Percentiles rank a stretch among this genome's conserved stretches.
These are phyloP conservation scores for Mimumesa dahlbomi DNA, from an alignment of 2,888 invertebrate species.

Conservation along the genomic window DNA sequence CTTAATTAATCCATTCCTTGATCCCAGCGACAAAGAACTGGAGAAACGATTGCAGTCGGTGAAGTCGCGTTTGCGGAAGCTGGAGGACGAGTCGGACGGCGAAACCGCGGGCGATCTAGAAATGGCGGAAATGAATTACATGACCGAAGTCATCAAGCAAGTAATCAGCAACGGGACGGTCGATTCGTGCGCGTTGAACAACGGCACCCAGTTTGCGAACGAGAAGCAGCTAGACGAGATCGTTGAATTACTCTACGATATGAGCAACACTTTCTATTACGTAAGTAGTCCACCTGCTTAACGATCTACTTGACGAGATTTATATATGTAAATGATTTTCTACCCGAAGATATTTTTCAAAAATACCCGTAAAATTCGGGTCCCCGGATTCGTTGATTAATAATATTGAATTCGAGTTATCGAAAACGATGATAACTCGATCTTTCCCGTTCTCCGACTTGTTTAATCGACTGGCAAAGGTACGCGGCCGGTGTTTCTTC, in stretches of 20 bases:
- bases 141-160: constrained; percentile 71
- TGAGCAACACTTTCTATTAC: constrained; percentile 60
- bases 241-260: constrained; percentile 61
- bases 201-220: constrained; percentile 46
- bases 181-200: constrained; percentile 66
- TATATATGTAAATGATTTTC: too few species aligned
- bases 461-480: constrained; percentile 2
- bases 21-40: constrained; percentile 76
- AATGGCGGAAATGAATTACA: constrained; percentile 72
- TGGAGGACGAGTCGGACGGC: constrained; percentile 70
- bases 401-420: too few species aligned
- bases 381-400: too few species aligned
- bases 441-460: background rate
- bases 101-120: constrained; percentile 69
- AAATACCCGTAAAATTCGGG: too few species aligned
- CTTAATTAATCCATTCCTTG: too few species aligned
- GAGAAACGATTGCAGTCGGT: constrained; percentile 77
- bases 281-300: constrained; percentile 55
- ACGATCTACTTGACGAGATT: too few species aligned
- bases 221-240: constrained; percentile 64
- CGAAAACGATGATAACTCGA: too few species aligned
- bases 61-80: constrained; percentile 71
- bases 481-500: constrained; percentile 4
- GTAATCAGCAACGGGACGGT: constrained; percentile 74
- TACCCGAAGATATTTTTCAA: too few species aligned